These are phyloP conservation scores for Heliconius congener DNA, from an alignment of 1,140 invertebrate species.

Conservation along the genomic window DNA sequence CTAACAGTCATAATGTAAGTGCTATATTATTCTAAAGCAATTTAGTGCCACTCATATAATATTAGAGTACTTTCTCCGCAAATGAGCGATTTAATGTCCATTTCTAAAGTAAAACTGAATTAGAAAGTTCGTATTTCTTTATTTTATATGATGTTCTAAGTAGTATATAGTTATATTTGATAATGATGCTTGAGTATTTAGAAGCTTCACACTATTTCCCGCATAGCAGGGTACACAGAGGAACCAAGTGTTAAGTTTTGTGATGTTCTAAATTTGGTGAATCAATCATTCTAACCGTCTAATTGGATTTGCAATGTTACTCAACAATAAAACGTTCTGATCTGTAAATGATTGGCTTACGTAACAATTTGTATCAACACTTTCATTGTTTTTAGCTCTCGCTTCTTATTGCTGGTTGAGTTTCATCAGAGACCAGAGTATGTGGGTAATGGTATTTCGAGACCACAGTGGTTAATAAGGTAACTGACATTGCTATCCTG, in stretches of 20 bases:
- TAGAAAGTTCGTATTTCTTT: neutral
- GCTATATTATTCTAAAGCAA: conserved; percentile 2
- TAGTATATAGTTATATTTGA: neutral
- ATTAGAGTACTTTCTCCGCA: conserved; percentile 3
- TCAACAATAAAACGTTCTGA: conserved; percentile 14
- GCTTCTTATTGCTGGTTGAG: neutral
- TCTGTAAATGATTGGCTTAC: conserved; percentile 28
- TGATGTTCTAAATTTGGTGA: too few relatives aligned
- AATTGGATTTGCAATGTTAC: neutral
- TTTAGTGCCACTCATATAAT: neutral
- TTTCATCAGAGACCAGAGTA: conserved; percentile 8
- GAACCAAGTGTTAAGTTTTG: neutral
- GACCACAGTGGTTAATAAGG: neutral
- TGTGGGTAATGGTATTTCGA: neutral
- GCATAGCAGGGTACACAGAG: neutral
- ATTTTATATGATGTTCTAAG: neutral
- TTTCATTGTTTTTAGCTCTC: conserved; percentile 35
- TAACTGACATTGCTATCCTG: too few relatives aligned
- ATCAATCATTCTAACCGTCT: neutral
- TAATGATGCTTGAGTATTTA: neutral
- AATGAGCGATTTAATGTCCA: conserved; percentile 1
- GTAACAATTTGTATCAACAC: conserved; percentile 35
- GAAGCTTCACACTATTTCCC: neutral
- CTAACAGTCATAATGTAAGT: neutral
- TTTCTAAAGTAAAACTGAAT: neutral